These are phyloP conservation scores for Margarornis squamiger DNA, from an alignment of 2,797 vertebrate genomes.

Conservation along the genomic window DNA sequence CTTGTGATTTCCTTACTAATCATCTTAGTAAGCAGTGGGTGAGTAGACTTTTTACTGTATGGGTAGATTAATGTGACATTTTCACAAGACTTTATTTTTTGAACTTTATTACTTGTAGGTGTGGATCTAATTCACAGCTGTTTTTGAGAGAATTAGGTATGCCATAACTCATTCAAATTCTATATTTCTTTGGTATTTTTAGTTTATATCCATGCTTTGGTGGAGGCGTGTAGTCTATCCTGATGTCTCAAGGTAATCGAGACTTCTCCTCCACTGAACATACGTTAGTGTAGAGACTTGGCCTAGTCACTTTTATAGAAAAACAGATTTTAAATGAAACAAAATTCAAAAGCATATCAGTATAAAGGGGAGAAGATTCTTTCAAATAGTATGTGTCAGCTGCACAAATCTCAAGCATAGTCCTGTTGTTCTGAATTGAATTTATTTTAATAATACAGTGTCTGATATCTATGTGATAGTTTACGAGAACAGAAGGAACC, in stretches of 20 bases:
- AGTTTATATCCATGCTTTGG: background rate
- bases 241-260: background rate
- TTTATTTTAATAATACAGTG: background rate
- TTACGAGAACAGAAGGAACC: background rate
- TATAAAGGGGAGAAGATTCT: background rate
- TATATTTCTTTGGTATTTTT: background rate
- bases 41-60: conserved; percentile 52
- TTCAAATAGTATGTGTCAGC: background rate
- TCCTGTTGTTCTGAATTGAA: background rate
- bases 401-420: background rate
- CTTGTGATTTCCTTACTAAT: conserved; percentile 71
- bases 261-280: background rate
- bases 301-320: background rate
- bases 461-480: background rate
- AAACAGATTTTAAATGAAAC: background rate
- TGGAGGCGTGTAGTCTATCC: background rate
- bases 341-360: background rate
- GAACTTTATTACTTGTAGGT: conserved; percentile 47
- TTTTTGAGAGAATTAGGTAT: conserved; percentile 34
- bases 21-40: conserved; percentile 64
- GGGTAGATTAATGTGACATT: conserved; percentile 59
- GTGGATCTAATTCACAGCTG: conserved; percentile 55
- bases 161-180: conserved; percentile 10
- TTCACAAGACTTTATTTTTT: conserved; percentile 19
- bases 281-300: background rate